Evolutionary conservation across 2,113 vertebrate species (phyloP).

Genomic region (Lanius collurio): DNA sequence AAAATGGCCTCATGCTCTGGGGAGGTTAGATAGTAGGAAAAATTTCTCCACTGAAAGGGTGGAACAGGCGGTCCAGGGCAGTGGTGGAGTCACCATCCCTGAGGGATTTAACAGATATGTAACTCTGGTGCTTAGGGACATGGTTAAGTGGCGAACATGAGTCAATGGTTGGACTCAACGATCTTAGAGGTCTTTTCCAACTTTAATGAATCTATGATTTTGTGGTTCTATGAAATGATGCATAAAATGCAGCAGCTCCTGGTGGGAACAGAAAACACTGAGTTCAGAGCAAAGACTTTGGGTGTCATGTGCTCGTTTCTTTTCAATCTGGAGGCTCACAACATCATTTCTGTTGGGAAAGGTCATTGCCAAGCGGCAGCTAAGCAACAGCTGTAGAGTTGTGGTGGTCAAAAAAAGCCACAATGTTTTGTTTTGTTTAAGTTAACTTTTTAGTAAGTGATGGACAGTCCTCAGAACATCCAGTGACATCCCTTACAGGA

Average conservation of each 20-base stretch:
- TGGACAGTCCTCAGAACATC: not conserved
- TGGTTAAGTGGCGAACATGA: not conserved
- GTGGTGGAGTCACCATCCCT: not conserved
- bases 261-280: not conserved
- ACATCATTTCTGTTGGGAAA: not conserved
- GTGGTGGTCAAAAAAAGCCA: not conserved
- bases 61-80: not conserved
- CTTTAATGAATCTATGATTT: not conserved
- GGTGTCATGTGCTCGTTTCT: not conserved
- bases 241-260: not conserved
- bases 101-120: not conserved
- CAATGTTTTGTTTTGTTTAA: not conserved
- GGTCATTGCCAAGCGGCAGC: slow-evolving; percentile 20
- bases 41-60: not conserved
- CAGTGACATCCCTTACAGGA: not conserved
- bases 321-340: not conserved
- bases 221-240: not conserved
- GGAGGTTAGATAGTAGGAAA: not conserved
- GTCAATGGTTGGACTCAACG: not conserved
- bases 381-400: slow-evolving; percentile 7
- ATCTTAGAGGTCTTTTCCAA: not conserved
- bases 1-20: not conserved
- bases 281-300: not conserved
- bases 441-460: slow-evolving; percentile 10
- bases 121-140: not conserved